A percentile compares a stretch with the other conserved stretches of the same genome.
These are phyloP conservation scores for Copidosoma floridanum DNA, from an alignment of 1,140 invertebrate species.

Conservation along the genomic window DNA sequence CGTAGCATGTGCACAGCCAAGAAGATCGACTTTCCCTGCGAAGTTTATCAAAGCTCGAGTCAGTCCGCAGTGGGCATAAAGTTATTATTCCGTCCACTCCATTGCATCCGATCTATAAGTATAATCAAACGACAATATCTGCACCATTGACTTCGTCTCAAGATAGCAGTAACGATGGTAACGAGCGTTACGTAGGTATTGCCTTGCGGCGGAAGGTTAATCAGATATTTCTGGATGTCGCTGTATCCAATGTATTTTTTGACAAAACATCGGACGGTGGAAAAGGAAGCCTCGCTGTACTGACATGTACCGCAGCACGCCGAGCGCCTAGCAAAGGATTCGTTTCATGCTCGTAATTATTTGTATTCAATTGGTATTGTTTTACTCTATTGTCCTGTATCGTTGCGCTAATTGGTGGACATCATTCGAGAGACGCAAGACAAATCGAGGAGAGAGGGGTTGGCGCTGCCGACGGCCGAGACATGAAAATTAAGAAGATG, in stretches of 20 bases:
- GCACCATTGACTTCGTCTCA: conserved; percentile 3
- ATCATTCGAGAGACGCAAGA: too few species aligned
- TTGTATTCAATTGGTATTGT: too few species aligned
- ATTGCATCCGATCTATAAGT: conserved; percentile 33
- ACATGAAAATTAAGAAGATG: too few species aligned
- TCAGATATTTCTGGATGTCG: conserved; percentile 64
- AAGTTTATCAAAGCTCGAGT: conserved; percentile 51
- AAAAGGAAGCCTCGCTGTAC: too few species aligned
- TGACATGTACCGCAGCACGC: too few species aligned
- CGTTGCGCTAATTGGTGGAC: too few species aligned
- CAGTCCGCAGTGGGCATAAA: conserved; percentile 48
- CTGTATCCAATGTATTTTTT: neutral
- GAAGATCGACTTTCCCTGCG: conserved; percentile 51
- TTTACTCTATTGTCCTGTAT: too few species aligned
- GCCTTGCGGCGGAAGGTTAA: conserved; percentile 69
- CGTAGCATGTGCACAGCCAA: conserved; percentile 53
- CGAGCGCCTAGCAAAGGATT: too few species aligned
- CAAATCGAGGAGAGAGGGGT: too few species aligned
- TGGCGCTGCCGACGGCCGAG: too few species aligned
- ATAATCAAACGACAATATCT: too few species aligned
- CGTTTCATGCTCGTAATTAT: too few species aligned
- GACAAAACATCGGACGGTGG: conserved; percentile 8
- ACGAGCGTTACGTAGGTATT: conserved; percentile 72
- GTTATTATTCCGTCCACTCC: conserved; percentile 39
- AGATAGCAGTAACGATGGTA: conserved; percentile 30